These are phyloP conservation scores for Seriola quinqueradiata DNA, from an alignment of 2,113 vertebrate species.

Conservation along the genomic window DNA sequence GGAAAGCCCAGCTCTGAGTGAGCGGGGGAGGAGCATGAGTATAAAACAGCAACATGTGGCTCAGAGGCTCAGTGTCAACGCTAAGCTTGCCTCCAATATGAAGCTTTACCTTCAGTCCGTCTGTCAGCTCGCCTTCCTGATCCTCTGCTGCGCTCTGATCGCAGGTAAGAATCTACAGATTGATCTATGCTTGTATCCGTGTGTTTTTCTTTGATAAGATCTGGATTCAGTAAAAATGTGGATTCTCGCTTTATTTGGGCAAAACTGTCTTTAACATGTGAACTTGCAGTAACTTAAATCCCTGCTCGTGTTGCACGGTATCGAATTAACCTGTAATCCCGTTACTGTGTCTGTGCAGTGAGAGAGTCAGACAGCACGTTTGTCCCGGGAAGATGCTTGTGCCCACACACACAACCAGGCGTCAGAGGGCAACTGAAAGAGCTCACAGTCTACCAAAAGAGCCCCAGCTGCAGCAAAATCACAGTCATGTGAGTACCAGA, in stretches of 20 bases:
- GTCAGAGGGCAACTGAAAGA: slow-evolving; percentile 66
- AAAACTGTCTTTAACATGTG: background rate
- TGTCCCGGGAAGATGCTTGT: slow-evolving; percentile 81
- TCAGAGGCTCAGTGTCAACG: slow-evolving; percentile 41
- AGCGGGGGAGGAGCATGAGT: slow-evolving; percentile 61
- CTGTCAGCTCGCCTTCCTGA: slow-evolving; percentile 56
- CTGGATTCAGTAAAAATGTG: background rate
- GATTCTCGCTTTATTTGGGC: background rate
- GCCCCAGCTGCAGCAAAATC: slow-evolving; percentile 66
- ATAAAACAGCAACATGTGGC: slow-evolving; percentile 65
- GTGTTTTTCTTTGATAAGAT: background rate
- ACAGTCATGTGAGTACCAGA: slow-evolving; percentile 82
- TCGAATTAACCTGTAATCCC: slow-evolving; percentile 58
- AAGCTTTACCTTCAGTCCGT: slow-evolving; percentile 39
- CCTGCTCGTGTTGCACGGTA: background rate
- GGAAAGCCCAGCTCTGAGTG: slow-evolving; percentile 68
- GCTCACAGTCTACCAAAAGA: slow-evolving; percentile 57
- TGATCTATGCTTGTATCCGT: background rate
- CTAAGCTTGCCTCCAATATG: slow-evolving; percentile 61
- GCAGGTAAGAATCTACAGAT: slow-evolving; percentile 62
- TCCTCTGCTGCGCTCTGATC: slow-evolving; percentile 62
- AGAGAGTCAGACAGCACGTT: slow-evolving; percentile 51
- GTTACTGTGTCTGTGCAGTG: slow-evolving; percentile 70
- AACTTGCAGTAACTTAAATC: background rate
- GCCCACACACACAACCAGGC: slow-evolving; percentile 24